Evolutionary conservation across 2,797 vertebrate species (phyloP).

Genomic region (Mycteria americana): DNA sequence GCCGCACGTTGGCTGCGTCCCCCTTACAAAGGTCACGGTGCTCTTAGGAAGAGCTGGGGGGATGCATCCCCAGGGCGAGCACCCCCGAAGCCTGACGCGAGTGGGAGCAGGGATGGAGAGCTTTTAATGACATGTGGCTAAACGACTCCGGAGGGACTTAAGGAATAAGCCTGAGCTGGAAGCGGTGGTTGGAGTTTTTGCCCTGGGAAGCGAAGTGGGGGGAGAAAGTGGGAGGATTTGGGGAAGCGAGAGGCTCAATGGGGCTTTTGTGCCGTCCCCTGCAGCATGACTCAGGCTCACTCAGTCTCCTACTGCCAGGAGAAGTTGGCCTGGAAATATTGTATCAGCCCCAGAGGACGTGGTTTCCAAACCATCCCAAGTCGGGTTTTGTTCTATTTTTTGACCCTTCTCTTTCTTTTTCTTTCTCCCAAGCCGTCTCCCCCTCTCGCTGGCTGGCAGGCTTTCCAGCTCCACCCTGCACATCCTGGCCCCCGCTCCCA

Average conservation of each 20-base stretch:
- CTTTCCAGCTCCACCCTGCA: slow-evolving; percentile 55
- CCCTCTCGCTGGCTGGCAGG: background rate
- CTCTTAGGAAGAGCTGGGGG: background rate
- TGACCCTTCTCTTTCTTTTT: slow-evolving; percentile 3
- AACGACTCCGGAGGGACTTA: background rate
- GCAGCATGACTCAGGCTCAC: slow-evolving; percentile 49
- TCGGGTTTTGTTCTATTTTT: slow-evolving; percentile 37
- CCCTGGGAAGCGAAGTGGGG: background rate
- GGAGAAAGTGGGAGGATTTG: slow-evolving; percentile 1
- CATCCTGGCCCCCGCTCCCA: background rate
- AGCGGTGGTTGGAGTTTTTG: background rate
- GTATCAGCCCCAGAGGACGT: slow-evolving; percentile 52
- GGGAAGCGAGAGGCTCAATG: slow-evolving; percentile 43
- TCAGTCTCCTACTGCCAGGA: slow-evolving; percentile 14
- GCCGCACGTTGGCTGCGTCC: fast-evolving
- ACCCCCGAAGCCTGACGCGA: fast-evolving
- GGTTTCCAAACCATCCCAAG: slow-evolving; percentile 31
- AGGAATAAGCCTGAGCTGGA: background rate
- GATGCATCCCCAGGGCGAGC: fast-evolving
- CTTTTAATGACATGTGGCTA: background rate
- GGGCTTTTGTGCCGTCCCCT: slow-evolving; percentile 59
- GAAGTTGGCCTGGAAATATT: slow-evolving; percentile 60
- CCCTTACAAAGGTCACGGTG: background rate
- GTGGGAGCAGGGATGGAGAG: background rate
- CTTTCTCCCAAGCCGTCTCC: background rate